Evolutionary conservation across 37 sponge, comb jelly and placozoan species (phyloP), one percentile per base, ranked within the genome.

Genomic region (Dysidea cf. avara): DNA sequence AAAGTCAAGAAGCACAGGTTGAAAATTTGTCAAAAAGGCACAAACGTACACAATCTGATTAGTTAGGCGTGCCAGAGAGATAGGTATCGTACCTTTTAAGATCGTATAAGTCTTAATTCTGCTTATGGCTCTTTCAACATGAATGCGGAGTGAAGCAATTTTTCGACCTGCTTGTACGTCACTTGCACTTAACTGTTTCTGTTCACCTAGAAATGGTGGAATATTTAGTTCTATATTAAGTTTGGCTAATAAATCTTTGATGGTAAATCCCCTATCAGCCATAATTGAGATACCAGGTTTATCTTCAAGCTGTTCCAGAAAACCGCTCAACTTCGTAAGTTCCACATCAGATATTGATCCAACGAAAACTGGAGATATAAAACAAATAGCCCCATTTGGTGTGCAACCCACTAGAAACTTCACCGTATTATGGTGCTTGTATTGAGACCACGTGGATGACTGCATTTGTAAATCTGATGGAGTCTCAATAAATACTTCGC

Each of bases 221-320:
- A 64, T 39, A n/a, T 65, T 76, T 33, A 76, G 65, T 38, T 64
- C 64, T 24, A 64, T 52, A 3, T 40, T n/a, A 18, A 63, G 47
- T 22, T 64, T 4, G 29, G 14, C 12, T 32, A 76, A 54, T 54
- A 65, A 28, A 28, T 76, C 66, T 36, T 76, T 58, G 20, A 76
- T 64, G 22, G 63, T 63, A 38, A 76, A 65, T 16, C 77, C 77
- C 28, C 56, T 53, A 26, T 78, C 79, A 32, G 79, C 79, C 67
- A 76, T 64, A 24, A 68, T 52, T 39, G 61, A 28, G 18, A 60
- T 73, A 39, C 76, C 64, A 5, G 76, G 76, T 30, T 63, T 63
- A 31, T 46, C 64, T 61, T 75, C 64, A 16, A 75, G 64, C 7
- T 29, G 22, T 29, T 47, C 33, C 13, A 72, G 61, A 28, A 72